Evolutionary conservation across 2,113 vertebrate species (phyloP), one percentile per base, ranked within the genome.

Genomic region (Tetrax tetrax): DNA sequence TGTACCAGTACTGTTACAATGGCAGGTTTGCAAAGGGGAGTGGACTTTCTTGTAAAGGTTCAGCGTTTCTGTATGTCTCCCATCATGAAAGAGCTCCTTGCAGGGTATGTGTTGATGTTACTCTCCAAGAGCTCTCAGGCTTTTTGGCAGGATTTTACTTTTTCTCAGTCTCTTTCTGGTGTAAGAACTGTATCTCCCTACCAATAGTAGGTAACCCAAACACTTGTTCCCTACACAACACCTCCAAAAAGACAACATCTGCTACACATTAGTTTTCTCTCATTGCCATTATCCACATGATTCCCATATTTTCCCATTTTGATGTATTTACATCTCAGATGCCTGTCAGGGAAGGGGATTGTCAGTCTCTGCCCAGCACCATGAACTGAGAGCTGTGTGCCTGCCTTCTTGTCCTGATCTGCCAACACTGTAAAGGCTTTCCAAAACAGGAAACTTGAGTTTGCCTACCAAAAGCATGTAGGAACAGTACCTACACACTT

Each of bases 401-500:
- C 66, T 24, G 23, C 5, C 48, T 66, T 70, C 70, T 53, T 76
- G n/a, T 23, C 68, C 38, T 64, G 37, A 38, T 13, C 69, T 64
- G 45, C 63, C 64, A 27, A 19, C 37, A 47, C 16, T 8, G 19
- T 48, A 71, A 80, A 38, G 23, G 31, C 14, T 74, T 91, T 81
- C 41, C 23, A 61, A 68, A 77, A 31, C 9, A 37, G 25, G 54
- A 28, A 47, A 35, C 10, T 56, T 43, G 29, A 45, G 17, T n/a
- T 74, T 57, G 38, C 29, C 38, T 43, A 27, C 71, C 16, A 74
- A 45, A 57, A 45, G 16, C 13, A 3, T 22, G 35, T 12, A 48
- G 60, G 60, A 51, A 41, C 1, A 2, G 66, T 57, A 51, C 0
- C 0, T 33, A 48, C 9, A 23, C 0, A 0, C 6, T 43, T 80